phyloP scores from a whole-genome alignment of 2,797 vertebrate genomes.

The Geotrypetes seraphini region DNA sequence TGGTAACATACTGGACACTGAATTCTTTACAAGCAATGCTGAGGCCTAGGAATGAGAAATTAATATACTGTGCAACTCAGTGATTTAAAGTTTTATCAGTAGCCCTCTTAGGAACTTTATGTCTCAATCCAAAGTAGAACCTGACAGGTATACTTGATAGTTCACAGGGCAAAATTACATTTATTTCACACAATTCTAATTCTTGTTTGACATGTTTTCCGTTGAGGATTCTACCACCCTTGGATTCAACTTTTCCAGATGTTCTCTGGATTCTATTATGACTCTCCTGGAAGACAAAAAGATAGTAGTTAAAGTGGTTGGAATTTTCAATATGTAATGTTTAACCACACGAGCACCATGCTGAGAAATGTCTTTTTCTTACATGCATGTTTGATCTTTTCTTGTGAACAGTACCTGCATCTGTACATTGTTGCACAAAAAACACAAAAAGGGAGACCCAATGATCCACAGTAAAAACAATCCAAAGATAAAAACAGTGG shows the following conservation, averaged over 20 bases:
- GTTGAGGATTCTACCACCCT: constrained; percentile 38
- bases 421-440: too few species aligned
- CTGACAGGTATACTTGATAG: constrained; percentile 29
- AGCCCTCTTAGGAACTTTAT: constrained; percentile 29
- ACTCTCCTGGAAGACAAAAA: constrained; percentile 38
- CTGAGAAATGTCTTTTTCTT: too few species aligned
- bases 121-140: constrained; percentile 22
- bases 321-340: too few species aligned
- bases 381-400: too few species aligned
- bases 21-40: background rate
- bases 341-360: too few species aligned
- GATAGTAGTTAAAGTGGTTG: background rate
- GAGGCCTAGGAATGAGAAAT: background rate
- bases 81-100: constrained; percentile 15
- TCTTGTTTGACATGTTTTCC: constrained; percentile 39
- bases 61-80: constrained; percentile 1
- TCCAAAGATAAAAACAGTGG: too few species aligned
- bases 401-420: too few species aligned
- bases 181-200: constrained; percentile 38
- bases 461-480: too few species aligned
- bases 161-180: constrained; percentile 38
- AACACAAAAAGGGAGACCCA: too few species aligned
- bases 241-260: constrained; percentile 55
- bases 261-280: constrained; percentile 40
- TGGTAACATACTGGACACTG: background rate